phyloP scores from a whole-genome alignment of 2,113 vertebrate genomes.

The Grus americana region DNA sequence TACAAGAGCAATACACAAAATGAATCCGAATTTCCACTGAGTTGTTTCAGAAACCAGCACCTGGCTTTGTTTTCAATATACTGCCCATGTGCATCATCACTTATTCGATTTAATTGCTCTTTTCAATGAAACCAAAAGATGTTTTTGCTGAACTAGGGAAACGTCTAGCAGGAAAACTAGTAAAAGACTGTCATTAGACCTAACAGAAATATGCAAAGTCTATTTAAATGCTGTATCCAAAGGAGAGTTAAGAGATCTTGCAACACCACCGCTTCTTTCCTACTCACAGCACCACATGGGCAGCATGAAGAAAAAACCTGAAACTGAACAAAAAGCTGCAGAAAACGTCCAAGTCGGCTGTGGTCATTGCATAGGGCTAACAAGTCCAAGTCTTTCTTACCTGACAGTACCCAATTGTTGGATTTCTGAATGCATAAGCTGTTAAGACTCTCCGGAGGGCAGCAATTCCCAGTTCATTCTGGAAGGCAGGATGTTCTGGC shows the following conservation, averaged over 20 bases:
- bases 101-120: background rate
- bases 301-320: background rate
- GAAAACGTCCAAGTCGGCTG: background rate
- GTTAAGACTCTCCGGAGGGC: conserved; percentile 95
- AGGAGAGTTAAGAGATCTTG: background rate
- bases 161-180: background rate
- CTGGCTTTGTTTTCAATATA: background rate
- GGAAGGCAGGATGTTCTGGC: conserved; percentile 97
- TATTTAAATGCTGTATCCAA: background rate
- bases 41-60: background rate
- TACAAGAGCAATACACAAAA: background rate
- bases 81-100: background rate
- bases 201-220: background rate
- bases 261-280: background rate
- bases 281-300: background rate
- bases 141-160: background rate
- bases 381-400: conserved; percentile 60
- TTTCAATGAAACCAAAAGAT: background rate
- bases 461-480: conserved; percentile 93
- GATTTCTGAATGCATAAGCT: conserved; percentile 95
- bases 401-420: conserved; percentile 97
- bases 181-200: background rate
- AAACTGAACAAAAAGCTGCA: background rate
- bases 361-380: background rate
- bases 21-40: background rate